Evolutionary conservation across 2,113 vertebrate species (phyloP).

Genomic region (Triplophysa tibetana): DNA sequence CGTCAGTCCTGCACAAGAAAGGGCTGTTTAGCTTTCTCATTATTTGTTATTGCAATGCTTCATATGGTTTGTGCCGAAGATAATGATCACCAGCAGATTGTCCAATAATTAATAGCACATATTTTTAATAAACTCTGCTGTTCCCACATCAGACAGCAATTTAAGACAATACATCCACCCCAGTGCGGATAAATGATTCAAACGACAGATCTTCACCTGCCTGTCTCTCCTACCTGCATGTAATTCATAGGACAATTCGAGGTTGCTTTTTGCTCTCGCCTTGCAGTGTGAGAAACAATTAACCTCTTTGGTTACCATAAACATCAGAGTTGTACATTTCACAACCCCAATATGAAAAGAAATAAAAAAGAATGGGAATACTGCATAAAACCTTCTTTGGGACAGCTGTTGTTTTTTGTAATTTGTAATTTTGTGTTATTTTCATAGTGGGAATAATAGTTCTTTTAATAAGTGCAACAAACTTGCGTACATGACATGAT

Average conservation of each 20-base stretch:
- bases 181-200: neutral
- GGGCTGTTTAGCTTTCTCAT: neutral
- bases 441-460: too few relatives aligned
- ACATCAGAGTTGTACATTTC: too few relatives aligned
- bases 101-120: neutral
- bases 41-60: neutral
- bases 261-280: neutral
- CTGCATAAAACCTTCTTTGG: too few relatives aligned
- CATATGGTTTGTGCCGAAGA: neutral
- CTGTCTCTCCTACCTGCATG: neutral
- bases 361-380: too few relatives aligned
- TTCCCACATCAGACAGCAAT: neutral
- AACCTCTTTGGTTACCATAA: too few relatives aligned
- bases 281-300: too few relatives aligned
- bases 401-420: too few relatives aligned
- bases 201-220: neutral
- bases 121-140: neutral
- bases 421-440: too few relatives aligned
- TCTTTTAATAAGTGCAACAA: too few relatives aligned
- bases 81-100: neutral
- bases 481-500: too few relatives aligned
- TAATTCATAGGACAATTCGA: neutral
- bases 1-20: slow-evolving; percentile 8
- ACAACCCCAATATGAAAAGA: too few relatives aligned
- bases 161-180: neutral